Conservation (phyloP, 2,888 invertebrate genomes). For the Altica lythri region DNA sequence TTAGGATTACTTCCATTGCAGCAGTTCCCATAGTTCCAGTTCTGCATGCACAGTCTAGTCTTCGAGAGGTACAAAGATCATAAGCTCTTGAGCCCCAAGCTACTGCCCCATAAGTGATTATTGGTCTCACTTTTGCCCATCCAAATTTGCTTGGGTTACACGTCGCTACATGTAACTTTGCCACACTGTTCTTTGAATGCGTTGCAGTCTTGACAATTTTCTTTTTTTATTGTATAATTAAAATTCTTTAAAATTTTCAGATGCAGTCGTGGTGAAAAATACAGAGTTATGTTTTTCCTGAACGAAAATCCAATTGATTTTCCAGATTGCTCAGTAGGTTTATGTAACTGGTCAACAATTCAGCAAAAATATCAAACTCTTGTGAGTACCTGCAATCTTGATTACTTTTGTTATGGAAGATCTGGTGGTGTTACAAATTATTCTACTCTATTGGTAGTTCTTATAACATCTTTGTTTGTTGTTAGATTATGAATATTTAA, state of each 20-base stretch:
- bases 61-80: too few relatives aligned
- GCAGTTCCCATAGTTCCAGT: too few relatives aligned
- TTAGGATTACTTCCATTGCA: too few relatives aligned
- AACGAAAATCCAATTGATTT: conserved; percentile 70
- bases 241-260: conserved; percentile 53
- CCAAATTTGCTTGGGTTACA: too few relatives aligned
- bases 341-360: conserved; percentile 76
- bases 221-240: not conserved
- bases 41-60: too few relatives aligned
- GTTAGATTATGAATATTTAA: conserved; percentile 19
- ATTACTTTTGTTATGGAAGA: conserved; percentile 60
- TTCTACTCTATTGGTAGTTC: not conserved
- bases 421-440: conserved; percentile 11
- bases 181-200: too few relatives aligned
- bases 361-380: conserved; percentile 63
- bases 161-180: too few relatives aligned
- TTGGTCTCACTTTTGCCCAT: too few relatives aligned
- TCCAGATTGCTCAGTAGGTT: conserved; percentile 72
- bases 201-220: too few relatives aligned
- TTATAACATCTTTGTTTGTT: conserved; percentile 9
- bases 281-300: conserved; percentile 70
- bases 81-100: too few relatives aligned
- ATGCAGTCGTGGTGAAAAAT: conserved; percentile 59
- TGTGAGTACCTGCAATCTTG: conserved; percentile 62
- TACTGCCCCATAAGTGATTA: too few relatives aligned